Evolutionary conservation across 2,888 invertebrate genomes (phyloP), one percentile per base, ranked within the genome.

Genomic region (Sesamia inferens): DNA sequence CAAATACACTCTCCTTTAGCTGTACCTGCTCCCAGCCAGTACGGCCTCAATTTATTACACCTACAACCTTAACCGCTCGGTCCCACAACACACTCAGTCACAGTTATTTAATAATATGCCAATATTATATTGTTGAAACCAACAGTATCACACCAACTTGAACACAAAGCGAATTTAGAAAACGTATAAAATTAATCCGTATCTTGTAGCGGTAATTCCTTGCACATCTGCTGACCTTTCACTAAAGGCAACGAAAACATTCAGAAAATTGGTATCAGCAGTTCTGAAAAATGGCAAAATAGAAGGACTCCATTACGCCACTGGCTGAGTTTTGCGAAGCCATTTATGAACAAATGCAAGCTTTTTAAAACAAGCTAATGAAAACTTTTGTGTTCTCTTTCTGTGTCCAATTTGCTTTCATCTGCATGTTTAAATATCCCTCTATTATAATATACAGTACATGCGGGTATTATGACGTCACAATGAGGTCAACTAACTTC

Each of bases 261-360:
- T 16, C 61, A 39, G 14, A 31, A 48, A 8, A 55, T 48, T 22
- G 11, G 19, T 47, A 47, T 19, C n/a, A 24, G 54, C 22, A 42
- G 11, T 47, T 47, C 22, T 39, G 11, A 44, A 47, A 68, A 64
- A 47, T 1, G 0, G 19, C 22, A n/a, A 31, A 51, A 58, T 51
- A 47, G 59, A 54, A 54, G 8, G 13, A 5, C 16, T 7, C 7
- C 44, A 22, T 65, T 71, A 31, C 24, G 24, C 78, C 22, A 5
- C 39, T 44, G 48, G 24, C 24, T 47, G 22, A 44, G 22, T 42
- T 75, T 78, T 78, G 16, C 22, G 61, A 22, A 78, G 42, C 14
- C 62, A 19, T 63, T 78, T 62, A 78, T 69, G 63, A 71, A 39
- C 63, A 48, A 24, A 61, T 42, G 39, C 64, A 44, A 4, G 64